Evolutionary conservation across 2,797 vertebrate genomes (phyloP).

Genomic region (Octomys mimax): DNA sequence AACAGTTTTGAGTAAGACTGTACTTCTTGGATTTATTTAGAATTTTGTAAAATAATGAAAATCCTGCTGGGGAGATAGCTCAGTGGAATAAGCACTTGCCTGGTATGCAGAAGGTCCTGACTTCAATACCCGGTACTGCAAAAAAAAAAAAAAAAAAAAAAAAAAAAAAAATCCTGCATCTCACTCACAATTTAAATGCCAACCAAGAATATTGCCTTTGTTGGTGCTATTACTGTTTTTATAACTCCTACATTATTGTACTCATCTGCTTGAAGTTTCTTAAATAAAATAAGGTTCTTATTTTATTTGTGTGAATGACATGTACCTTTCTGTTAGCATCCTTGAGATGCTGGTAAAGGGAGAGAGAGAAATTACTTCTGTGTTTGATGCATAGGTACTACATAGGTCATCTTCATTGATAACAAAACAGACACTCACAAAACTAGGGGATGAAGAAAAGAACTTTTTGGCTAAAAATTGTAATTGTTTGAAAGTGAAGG

Average conservation of each 20-base stretch:
- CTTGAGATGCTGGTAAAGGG: background rate
- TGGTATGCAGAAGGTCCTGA: no score
- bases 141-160: background rate
- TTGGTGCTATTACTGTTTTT: background rate
- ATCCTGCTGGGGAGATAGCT: background rate
- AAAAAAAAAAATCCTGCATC: slow-evolving; percentile 6
- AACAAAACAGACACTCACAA: background rate
- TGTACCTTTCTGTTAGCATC: slow-evolving; percentile 19
- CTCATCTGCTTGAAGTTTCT: background rate
- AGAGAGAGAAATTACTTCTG: slow-evolving; percentile 33
- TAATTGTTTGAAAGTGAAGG: background rate
- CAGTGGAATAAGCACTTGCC: no score
- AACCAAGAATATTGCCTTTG: background rate
- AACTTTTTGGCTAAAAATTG: background rate
- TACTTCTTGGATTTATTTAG: slow-evolving; percentile 24
- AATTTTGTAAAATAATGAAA: slow-evolving; percentile 56
- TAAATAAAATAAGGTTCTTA: background rate
- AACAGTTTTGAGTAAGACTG: background rate
- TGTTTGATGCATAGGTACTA: background rate
- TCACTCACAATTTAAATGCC: slow-evolving; percentile 16
- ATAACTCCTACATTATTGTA: background rate
- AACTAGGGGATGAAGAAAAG: slow-evolving; percentile 30
- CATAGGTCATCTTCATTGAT: background rate
- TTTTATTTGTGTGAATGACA: background rate
- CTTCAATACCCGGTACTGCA: no score